Evolutionary conservation across 2,888 invertebrate species (phyloP).

Genomic region (Drosophila macrospina): DNA sequence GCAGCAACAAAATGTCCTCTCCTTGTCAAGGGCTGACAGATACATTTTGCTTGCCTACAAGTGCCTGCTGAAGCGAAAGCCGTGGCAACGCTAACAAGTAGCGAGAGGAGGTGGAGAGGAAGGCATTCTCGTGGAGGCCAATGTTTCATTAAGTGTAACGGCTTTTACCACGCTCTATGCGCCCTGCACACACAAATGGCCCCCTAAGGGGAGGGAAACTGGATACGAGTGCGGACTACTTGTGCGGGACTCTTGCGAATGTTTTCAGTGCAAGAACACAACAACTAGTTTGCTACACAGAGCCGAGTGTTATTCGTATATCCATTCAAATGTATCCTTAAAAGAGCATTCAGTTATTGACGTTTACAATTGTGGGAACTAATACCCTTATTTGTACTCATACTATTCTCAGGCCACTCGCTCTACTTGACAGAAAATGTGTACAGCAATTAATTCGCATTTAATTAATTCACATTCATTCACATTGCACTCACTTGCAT

Average conservation of each 20-base stretch:
- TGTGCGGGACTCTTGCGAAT: constrained; percentile 23
- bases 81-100: constrained; percentile 20
- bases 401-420: background rate
- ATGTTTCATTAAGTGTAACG: constrained; percentile 71
- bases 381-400: too few relatives aligned
- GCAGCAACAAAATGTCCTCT: constrained; percentile 50
- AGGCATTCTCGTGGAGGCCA: constrained; percentile 62
- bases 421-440: constrained; percentile 2
- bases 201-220: constrained; percentile 17
- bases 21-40: constrained; percentile 54
- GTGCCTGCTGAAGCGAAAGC: constrained; percentile 57
- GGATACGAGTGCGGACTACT: constrained; percentile 28
- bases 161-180: constrained; percentile 53
- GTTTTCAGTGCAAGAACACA: constrained; percentile 1
- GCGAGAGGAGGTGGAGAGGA: constrained; percentile 3
- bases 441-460: constrained; percentile 27
- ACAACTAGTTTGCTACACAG: constrained; percentile 15
- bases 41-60: constrained; percentile 58
- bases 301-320: background rate
- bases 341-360: background rate
- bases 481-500: constrained; percentile 23
- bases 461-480: constrained; percentile 49
- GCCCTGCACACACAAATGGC: constrained; percentile 45
- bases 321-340: background rate
- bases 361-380: background rate